A percentile compares a stretch with the other conserved stretches of the same genome.
Conservation (phyloP, 2,113 vertebrate genomes). For the Riparia riparia region DNA sequence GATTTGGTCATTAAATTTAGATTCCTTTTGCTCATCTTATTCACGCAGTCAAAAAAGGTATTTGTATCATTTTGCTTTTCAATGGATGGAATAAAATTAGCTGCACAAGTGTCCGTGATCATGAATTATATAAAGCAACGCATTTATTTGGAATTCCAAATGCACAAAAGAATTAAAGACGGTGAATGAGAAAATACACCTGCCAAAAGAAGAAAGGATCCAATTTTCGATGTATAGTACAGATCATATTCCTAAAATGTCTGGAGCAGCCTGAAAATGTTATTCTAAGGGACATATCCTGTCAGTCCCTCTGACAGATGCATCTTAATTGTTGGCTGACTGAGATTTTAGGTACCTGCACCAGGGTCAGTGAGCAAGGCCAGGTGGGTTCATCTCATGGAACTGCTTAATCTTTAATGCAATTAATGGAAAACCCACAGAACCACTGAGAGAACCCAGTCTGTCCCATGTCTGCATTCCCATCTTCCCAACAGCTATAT, state of each 20-base stretch:
- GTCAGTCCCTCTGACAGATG: not conserved
- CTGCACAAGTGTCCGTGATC: not conserved
- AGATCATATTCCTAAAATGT: not conserved
- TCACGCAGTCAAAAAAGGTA: not conserved
- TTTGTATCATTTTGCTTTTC: constrained; percentile 17
- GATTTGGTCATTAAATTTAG: constrained; percentile 22
- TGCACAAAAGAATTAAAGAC: not conserved
- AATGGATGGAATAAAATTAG: constrained; percentile 26
- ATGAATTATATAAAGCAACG: not conserved
- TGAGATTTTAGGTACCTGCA: not conserved
- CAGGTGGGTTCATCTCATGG: not conserved
- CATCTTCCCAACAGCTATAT: not conserved
- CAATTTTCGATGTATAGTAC: not conserved
- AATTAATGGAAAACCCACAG: not conserved
- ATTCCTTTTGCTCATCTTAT: not conserved
- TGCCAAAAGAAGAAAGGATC: not conserved
- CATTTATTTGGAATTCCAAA: not conserved
- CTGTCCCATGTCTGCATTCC: not conserved
- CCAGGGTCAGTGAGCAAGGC: not conserved
- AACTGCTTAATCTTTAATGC: not conserved
- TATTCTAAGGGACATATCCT: not conserved
- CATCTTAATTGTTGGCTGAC: not conserved
- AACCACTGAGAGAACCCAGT: not conserved
- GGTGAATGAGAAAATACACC: not conserved
- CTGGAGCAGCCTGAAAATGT: not conserved